phyloP scores from a whole-genome alignment of 2,888 invertebrate species.

The Brenthis ino region DNA sequence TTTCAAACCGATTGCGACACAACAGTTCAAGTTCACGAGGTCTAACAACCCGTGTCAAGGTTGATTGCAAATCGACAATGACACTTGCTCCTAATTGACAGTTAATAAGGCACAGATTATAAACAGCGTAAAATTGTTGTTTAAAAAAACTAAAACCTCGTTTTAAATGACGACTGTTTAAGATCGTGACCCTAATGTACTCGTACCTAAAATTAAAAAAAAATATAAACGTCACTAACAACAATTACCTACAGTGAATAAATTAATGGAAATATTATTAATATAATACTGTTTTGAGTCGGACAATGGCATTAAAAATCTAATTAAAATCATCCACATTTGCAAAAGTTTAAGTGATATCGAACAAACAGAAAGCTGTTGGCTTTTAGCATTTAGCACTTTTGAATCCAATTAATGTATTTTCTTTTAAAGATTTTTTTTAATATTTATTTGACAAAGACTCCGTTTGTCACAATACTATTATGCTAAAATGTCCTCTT shows the following conservation, averaged over 20 bases:
- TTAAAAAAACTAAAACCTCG: slow-evolving; percentile 13
- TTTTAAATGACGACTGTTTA: slow-evolving; percentile 24
- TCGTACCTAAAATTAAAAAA: slow-evolving; percentile 19
- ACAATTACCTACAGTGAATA: no score
- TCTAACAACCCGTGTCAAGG: slow-evolving; percentile 54
- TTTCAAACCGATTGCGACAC: slow-evolving; percentile 43
- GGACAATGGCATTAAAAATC: no score
- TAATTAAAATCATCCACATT: background rate
- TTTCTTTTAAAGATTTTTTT: no score
- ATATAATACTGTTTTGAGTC: background rate
- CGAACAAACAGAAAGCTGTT: no score
- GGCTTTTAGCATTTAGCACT: no score
- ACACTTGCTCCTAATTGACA: slow-evolving; percentile 42
- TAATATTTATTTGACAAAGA: no score
- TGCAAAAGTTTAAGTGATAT: no score
- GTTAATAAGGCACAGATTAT: slow-evolving; percentile 33
- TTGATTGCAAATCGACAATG: slow-evolving; percentile 37
- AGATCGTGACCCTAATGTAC: slow-evolving; percentile 30
- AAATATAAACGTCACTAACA: background rate
- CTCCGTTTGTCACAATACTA: no score
- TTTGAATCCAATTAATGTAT: no score
- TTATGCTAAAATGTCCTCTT: no score
- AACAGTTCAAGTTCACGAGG: slow-evolving; percentile 46
- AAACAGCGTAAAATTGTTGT: slow-evolving; percentile 21
- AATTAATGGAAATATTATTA: background rate